phyloP scores from a whole-genome alignment of 2,113 vertebrate species.

The Polypterus senegalus region DNA sequence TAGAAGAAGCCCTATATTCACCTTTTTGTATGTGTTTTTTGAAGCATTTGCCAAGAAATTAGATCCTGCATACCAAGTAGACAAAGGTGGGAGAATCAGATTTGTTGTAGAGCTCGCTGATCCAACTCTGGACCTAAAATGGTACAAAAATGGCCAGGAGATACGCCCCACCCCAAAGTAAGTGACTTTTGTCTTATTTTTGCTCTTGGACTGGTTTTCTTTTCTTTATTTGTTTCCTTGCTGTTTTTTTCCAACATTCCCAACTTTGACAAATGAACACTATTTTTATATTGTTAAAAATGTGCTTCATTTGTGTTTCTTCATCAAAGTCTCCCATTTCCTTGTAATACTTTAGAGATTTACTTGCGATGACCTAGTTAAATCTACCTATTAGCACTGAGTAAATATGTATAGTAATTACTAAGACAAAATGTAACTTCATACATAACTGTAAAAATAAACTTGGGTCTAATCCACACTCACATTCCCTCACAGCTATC shows the following conservation, averaged over 20 bases:
- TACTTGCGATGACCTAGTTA: conserved; percentile 30
- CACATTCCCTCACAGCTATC: no score
- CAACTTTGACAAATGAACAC: conserved; percentile 28
- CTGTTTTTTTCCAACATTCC: conserved; percentile 4
- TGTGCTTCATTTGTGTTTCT: conserved; percentile 30
- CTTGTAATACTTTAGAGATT: conserved; percentile 13
- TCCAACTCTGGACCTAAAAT: conserved; percentile 93
- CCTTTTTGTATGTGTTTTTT: neutral
- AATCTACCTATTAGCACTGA: no score
- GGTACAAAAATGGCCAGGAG: conserved; percentile 97
- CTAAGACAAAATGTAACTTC: no score
- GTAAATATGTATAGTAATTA: no score
- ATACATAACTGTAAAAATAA: no score
- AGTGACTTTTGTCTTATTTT: conserved; percentile 28
- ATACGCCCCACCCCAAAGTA: conserved; percentile 90
- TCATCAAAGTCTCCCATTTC: conserved; percentile 13
- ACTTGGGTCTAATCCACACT: no score
- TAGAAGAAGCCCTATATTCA: no score
- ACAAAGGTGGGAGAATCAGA: conserved; percentile 86
- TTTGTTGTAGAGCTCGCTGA: conserved; percentile 88
- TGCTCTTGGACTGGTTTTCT: neutral
- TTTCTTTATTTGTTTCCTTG: neutral
- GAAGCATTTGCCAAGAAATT: conserved; percentile 89
- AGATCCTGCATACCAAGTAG: conserved; percentile 86
- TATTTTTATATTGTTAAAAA: conserved; percentile 25